Base-by-base conservation (phyloP, 2,797 vertebrate genomes). In the Pseudopleuronectes americanus region DNA sequence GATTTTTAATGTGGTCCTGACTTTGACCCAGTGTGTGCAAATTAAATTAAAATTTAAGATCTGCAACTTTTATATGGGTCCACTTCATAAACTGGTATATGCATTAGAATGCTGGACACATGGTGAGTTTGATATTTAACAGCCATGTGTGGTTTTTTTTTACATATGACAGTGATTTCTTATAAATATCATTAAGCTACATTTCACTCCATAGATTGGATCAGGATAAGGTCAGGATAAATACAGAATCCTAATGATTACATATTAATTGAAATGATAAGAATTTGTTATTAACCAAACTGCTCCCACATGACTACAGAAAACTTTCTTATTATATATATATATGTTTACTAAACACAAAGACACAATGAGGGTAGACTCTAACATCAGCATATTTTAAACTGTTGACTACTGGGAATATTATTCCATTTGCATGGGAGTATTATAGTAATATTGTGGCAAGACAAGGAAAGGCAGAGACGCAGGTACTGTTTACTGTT, bases 131-230 rank as follows among this genome's bases (percentile, higher is more conserved):
- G 14, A 14, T 57, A n/a, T 26, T 5, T 41, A 41, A 47, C 4
- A 13, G 3, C 8, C 6, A 26, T 26, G n/a, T 58, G 38, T n/a
- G 4, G 19, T 55, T 59, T 19, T 19, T 59, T 64, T 19, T 19
- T 4, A 8, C 13, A 19, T 22, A 22, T 56, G 8, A 47, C 6
- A 21, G n/a, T 33, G 0, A 59, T 36, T 28, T 45, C 12, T 7
- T 36, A 24, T 38, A 17, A 57, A 19, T 43, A 21, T 56, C 13
- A 64, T 26, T 41, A 2, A 31, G 10, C 48, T 3, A 2, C 14
- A 12, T 63, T 75, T 59, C 24, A 19, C 6, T 36, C 6, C 43
- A 28, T 13, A 74, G 51, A 51, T 55, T 43, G 13, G 48, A 36
- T 60, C 1, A 19, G 21, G 33, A 36, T 12, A 2, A 10, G 33